Percentiles rank a stretch among this genome's conserved stretches.
Conservation (phyloP, 2,797 vertebrate genomes). For the Orestias chungarensis region DNA sequence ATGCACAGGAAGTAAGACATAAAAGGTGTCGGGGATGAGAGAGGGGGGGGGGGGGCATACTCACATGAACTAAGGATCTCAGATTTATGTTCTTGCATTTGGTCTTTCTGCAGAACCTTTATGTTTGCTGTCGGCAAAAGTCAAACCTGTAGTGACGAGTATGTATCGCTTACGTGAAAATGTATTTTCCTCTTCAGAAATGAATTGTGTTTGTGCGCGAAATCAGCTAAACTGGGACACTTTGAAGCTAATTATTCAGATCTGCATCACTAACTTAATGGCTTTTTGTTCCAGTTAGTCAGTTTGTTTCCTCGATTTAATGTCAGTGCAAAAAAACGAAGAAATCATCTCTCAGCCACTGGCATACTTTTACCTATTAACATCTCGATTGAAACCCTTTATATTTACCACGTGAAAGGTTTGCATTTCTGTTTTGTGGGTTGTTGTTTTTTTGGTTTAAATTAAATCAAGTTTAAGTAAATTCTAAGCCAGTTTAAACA, state of each 20-base stretch:
- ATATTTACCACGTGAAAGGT: not conserved
- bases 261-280: conserved; percentile 2
- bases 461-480: too few species aligned
- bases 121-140: not conserved
- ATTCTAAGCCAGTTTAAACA: not conserved
- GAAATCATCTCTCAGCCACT: not conserved
- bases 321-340: not conserved
- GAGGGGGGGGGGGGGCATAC: not conserved
- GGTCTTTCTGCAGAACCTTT: not conserved
- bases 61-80: not conserved
- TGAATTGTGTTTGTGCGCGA: conserved; percentile 4
- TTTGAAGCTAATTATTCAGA: conserved; percentile 18
- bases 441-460: too few species aligned
- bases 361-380: not conserved
- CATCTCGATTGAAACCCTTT: not conserved
- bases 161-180: not conserved
- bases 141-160: not conserved
- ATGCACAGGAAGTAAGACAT: conserved; percentile 20
- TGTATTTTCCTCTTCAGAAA: not conserved
- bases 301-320: conserved; percentile 7
- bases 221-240: conserved; percentile 8
- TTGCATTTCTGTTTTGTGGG: too few species aligned
- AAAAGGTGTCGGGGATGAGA: not conserved
- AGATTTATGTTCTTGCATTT: not conserved
- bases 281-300: conserved; percentile 1